phyloP scores from a whole-genome alignment of 1,140 invertebrate genomes.

The Drosophila virilis region DNA sequence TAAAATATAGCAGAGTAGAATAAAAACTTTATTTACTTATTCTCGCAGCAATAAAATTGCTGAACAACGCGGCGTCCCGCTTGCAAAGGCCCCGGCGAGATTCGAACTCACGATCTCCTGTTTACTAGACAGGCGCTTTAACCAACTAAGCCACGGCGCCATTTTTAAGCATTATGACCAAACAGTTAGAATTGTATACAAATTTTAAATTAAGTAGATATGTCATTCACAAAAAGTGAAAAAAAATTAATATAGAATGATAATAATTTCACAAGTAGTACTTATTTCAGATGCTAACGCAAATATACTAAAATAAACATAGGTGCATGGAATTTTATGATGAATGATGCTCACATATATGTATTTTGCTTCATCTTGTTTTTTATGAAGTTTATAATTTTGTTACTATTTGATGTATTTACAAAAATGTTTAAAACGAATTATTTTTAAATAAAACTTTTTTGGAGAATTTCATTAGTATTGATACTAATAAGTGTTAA shows the following conservation, averaged over 20 bases:
- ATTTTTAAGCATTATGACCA: neutral
- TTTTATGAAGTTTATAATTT: too few relatives aligned
- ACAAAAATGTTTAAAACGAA: too few relatives aligned
- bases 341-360: too few relatives aligned
- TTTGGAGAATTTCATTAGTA: too few relatives aligned
- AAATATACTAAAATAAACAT: neutral
- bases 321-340: neutral
- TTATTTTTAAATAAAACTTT: too few relatives aligned
- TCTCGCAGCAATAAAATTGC: too few relatives aligned
- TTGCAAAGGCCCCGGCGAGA: slow-evolving; percentile 85
- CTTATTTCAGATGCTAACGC: neutral
- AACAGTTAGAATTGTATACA: neutral
- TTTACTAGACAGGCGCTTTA: slow-evolving; percentile 88
- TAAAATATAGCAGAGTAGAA: neutral
- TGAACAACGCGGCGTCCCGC: too few relatives aligned
- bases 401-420: too few relatives aligned
- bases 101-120: slow-evolving; percentile 87
- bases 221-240: neutral
- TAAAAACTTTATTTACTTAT: too few relatives aligned
- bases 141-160: slow-evolving; percentile 87
- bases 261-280: neutral
- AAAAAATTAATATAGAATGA: neutral
- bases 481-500: too few relatives aligned
- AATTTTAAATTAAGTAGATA: neutral
- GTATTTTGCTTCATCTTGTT: too few relatives aligned